Evolutionary conservation across 2,797 vertebrate genomes (phyloP), one percentile per base, ranked within the genome.

Genomic region (Myotis daubentonii): DNA sequence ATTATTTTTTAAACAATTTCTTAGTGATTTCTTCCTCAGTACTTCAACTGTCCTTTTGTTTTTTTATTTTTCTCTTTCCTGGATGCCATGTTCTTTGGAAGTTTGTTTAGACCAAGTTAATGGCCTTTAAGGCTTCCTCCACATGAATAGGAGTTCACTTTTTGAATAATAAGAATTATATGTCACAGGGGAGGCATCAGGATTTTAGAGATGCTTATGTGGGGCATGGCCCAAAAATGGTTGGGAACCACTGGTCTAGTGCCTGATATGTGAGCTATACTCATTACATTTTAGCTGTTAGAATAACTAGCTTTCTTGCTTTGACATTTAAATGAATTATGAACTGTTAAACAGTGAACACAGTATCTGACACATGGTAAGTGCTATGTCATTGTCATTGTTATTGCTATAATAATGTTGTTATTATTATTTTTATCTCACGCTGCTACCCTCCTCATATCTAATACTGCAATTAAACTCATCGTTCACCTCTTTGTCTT

Each of bases 201-300:
- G 11, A 60, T 60, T 60, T 60, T 60, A 60, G 57, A 60, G 57
- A 28, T 60, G 57, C 57, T 60, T 60, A 60, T 11, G 57, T 60
- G 25, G 57, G 11, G 11, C 57, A 60, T 28, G 57, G 57, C 25
- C 57, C 28, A 60, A 60, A 60, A 60, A 28, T 28, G 57, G 25
- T 28, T 60, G 57, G 25, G 57, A 60, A 60, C 57, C 57, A 60
- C 57, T 60, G 25, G 25, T 60, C 25, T 28, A 93, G 47, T 68
- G 65, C 51, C 76, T 72, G 28, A 16, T 84, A 5, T 75, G 11
- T 38, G 62, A 92, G 7, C 19, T 71, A 1, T 41, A 30, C 33
- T 72, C 68, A 72, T 91, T 80, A 71, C 33, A 79, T 91, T 94
- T 93, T 68, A 85, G 28, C 62, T 60, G 36, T 55, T 89, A 90